A percentile compares a stretch with the other conserved stretches of the same genome.
phyloP scores from a whole-genome alignment of 2,888 invertebrate genomes.

The Pristionchus japonicus region DNA sequence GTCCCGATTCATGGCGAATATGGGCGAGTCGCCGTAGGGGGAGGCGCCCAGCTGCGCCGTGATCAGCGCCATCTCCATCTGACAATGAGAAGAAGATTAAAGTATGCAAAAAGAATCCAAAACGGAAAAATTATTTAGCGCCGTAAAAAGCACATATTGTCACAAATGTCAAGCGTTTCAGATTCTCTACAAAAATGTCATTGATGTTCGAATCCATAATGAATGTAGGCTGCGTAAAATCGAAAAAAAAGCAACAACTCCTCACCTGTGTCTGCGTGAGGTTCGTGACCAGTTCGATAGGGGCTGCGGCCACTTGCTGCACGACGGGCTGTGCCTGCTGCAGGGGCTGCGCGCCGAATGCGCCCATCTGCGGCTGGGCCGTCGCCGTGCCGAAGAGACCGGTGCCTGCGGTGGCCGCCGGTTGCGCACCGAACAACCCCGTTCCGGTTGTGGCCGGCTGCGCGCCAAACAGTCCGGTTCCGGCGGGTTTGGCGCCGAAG shows the following conservation, averaged over 20 bases:
- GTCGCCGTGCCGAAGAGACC: constrained; percentile 60
- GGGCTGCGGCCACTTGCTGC: constrained; percentile 55
- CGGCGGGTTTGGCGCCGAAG: constrained; percentile 61
- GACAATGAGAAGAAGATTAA: background rate
- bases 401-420: constrained; percentile 51
- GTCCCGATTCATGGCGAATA: constrained; percentile 76
- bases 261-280: constrained; percentile 58
- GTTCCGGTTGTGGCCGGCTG: constrained; percentile 47
- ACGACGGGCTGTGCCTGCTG: background rate
- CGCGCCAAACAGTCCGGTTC: constrained; percentile 55
- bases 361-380: constrained; percentile 21
- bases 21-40: constrained; percentile 89
- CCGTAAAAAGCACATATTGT: background rate
- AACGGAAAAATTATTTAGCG: background rate
- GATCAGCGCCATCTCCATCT: constrained; percentile 82
- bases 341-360: constrained; percentile 47
- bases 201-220: background rate
- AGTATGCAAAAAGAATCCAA: background rate
- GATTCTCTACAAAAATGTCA: background rate
- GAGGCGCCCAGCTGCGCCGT: constrained; percentile 82
- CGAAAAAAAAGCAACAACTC: background rate
- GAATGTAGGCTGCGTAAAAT: too few species aligned
- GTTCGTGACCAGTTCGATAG: constrained; percentile 66
- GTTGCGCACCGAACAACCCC: constrained; percentile 62
- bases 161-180: background rate